Percentiles rank a stretch among this genome's conserved stretches.
phyloP scores from a whole-genome alignment of 2,888 invertebrate genomes.

The Macrophya annulata region DNA sequence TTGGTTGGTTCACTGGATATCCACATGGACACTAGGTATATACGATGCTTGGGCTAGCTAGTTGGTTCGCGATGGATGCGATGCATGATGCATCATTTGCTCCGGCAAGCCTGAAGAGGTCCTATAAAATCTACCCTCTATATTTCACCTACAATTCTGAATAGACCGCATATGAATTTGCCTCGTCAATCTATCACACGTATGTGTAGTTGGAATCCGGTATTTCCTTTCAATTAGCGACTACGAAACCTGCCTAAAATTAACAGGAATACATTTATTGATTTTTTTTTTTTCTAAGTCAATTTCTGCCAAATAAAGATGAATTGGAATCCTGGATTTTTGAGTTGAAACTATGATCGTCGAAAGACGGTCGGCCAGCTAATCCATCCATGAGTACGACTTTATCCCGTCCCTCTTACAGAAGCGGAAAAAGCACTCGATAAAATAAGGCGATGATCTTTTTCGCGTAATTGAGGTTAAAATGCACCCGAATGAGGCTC shows the following conservation, averaged over 20 bases:
- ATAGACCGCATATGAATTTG: slow-evolving; percentile 56
- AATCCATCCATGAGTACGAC: background rate
- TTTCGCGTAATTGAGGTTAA: slow-evolving; percentile 67
- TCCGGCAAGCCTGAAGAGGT: slow-evolving; percentile 74
- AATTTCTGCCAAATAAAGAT: background rate
- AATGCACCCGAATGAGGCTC: slow-evolving; percentile 69
- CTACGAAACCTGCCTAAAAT: background rate
- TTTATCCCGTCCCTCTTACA: background rate
- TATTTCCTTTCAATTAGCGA: slow-evolving; percentile 49
- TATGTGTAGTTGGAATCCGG: slow-evolving; percentile 57
- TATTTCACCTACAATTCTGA: slow-evolving; percentile 61
- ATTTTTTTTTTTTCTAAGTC: background rate
- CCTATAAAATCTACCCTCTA: slow-evolving; percentile 65
- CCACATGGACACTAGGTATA: slow-evolving; percentile 65
- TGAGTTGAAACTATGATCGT: background rate
- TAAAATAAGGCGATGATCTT: slow-evolving; percentile 51
- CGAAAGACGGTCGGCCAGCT: background rate
- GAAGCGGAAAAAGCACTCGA: slow-evolving; percentile 40
- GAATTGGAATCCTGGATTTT: background rate
- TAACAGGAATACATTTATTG: background rate
- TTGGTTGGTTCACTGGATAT: slow-evolving; percentile 71
- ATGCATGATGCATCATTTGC: slow-evolving; percentile 70
- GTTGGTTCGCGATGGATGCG: slow-evolving; percentile 29
- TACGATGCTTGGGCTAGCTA: too few relatives aligned
- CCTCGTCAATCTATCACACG: slow-evolving; percentile 3